Conservation (phyloP, 2,797 vertebrate species). For the Ficedula albicollis region DNA sequence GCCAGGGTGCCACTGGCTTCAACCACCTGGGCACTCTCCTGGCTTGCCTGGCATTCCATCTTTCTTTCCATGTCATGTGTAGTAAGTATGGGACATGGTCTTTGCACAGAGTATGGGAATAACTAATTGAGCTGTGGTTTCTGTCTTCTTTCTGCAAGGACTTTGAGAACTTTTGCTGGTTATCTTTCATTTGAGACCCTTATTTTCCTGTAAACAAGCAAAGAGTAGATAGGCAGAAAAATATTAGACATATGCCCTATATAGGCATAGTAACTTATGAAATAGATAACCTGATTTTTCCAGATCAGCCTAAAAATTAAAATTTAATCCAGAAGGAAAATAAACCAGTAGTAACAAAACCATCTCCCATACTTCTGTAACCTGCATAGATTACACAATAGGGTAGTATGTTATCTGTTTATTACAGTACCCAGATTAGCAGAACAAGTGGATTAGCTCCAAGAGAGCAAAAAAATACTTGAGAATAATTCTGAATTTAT, state of each 20-base stretch:
- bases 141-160: background rate
- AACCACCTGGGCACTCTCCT: background rate
- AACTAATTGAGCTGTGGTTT: background rate
- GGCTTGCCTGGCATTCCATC: background rate
- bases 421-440: background rate
- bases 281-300: background rate
- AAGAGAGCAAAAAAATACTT: background rate
- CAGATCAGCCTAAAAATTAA: background rate
- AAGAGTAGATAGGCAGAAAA: background rate
- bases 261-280: background rate
- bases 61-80: background rate
- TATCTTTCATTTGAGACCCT: background rate
- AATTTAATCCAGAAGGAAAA: background rate
- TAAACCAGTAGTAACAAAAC: background rate
- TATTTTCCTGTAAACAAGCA: background rate
- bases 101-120: background rate
- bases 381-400: background rate
- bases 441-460: background rate
- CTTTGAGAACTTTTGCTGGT: background rate
- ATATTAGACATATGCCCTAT: background rate
- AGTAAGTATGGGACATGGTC: rapidly evolving
- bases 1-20: background rate
- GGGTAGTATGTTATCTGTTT: background rate
- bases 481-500: background rate
- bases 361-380: background rate